Evolutionary conservation across 2,888 invertebrate genomes (phyloP), one percentile per base, ranked within the genome.

Genomic region (Cheilosia vernalis): DNA sequence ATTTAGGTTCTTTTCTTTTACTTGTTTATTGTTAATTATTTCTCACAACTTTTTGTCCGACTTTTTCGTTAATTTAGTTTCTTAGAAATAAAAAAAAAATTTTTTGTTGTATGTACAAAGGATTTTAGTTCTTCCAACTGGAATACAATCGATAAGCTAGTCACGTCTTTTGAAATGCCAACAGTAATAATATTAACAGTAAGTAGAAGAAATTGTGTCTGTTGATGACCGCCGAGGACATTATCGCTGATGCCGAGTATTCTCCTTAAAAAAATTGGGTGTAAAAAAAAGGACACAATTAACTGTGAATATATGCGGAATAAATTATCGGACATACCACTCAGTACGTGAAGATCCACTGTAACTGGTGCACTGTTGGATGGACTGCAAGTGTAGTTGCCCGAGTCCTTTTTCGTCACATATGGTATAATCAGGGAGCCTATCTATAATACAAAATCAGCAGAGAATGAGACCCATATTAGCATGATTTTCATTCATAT

Each of bases 321-420:
- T 19, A 3, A 3, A 1, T 9, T 42, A 30, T n/a, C 10, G 30
- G 49, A 89, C 90, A 94, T 92, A 97, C 98, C 97, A 92, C 97
- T 97, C 88, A 98, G 94, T 88, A 98, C 97, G 93, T 98, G 98
- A 89, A 98, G 94, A 91, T 97, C 95, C 87, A 97, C 96, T 91
- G 96, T 97, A 87, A 97, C 97, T 84, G 97, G 95, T 92, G 96
- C 96, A 88, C 97, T 95, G 93, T 98, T 99, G 89, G 97, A 97
- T 87, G 99, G 98, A 90, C 96, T 95, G 93, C 98, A 98, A 78
- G 98, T 98, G 93, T 99, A 99, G 93, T 97, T 97, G 88, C 97
- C 92, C 30, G 92, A 91, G 87, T 92, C 92, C 88, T 90, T 90
- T 87, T 92, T 92, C 74, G 90, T 91, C 78, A 92, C 92, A 87